A percentile compares a stretch with the other conserved stretches of the same genome.
Conservation (phyloP, 2,888 invertebrate species). For the Zeuzera pyrina region DNA sequence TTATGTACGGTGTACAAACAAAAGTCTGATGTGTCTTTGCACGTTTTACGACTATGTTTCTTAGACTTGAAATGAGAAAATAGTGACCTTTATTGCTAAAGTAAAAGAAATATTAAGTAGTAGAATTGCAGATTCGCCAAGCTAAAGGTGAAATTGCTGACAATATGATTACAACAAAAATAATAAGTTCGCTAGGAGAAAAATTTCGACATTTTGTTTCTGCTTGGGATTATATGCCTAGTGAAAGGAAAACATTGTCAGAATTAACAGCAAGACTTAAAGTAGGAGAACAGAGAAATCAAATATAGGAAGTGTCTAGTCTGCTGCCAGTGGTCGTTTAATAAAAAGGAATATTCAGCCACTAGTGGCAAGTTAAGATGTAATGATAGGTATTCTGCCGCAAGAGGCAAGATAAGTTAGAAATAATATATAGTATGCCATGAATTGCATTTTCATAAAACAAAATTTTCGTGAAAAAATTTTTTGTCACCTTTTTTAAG, state of each 20-base stretch:
- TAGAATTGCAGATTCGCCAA: not conserved
- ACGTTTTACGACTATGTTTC: not conserved
- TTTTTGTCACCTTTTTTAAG: no score
- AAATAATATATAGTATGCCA: no score
- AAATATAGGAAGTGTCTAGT: no score
- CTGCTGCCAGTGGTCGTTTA: no score
- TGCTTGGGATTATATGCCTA: not conserved
- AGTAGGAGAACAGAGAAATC: slow-evolving; percentile 7
- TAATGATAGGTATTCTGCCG: no score
- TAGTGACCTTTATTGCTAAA: not conserved
- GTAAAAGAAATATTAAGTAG: not conserved
- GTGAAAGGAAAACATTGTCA: slow-evolving; percentile 3
- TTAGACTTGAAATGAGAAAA: not conserved
- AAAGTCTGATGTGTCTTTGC: not conserved
- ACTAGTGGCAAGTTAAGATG: no score
- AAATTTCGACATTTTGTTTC: not conserved
- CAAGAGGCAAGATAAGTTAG: no score
- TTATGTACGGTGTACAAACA: slow-evolving; percentile 1
- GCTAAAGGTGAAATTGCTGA: not conserved
- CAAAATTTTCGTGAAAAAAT: no score
- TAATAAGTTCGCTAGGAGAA: not conserved
- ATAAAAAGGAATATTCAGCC: no score
- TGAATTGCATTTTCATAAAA: no score
- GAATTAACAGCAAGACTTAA: slow-evolving; percentile 2
- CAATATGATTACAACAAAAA: not conserved